A percentile compares a stretch with the other conserved stretches of the same genome.
Conservation (phyloP, 2,113 vertebrate species). For the Aphyosemion australe region DNA sequence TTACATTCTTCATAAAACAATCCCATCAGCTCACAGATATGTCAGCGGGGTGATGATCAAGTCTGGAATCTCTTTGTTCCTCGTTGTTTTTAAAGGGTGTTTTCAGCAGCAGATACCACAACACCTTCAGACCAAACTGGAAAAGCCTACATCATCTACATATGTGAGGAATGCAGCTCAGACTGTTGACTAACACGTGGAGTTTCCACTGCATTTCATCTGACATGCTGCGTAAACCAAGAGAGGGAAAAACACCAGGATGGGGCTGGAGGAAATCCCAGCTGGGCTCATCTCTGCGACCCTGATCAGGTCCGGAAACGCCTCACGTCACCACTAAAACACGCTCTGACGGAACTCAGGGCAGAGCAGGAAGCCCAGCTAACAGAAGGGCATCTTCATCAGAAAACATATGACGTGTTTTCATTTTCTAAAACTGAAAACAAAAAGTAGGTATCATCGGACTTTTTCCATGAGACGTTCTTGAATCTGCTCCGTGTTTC, state of each 20-base stretch:
- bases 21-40: not conserved
- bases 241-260: conserved; percentile 63
- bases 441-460: too few species aligned
- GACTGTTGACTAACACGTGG: conserved; percentile 4
- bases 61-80: not conserved
- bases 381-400: conserved; percentile 17
- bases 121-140: not conserved
- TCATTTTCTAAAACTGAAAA: not conserved
- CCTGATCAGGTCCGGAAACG: conserved; percentile 53
- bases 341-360: conserved; percentile 2
- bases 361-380: conserved; percentile 13
- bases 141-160: not conserved
- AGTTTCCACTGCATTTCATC: conserved; percentile 26
- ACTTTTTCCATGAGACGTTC: too few species aligned
- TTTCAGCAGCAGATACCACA: not conserved
- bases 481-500: too few species aligned
- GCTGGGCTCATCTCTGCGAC: conserved; percentile 49
- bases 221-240: not conserved
- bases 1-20: not conserved
- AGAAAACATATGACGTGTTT: conserved; percentile 16
- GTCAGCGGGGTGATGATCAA: not conserved
- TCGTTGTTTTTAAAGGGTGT: not conserved
- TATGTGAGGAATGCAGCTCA: conserved; percentile 1
- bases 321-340: conserved; percentile 18
- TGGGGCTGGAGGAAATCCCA: conserved; percentile 74